Conservation (phyloP, 2,888 invertebrate species). For the Tetrapedia diversipes region DNA sequence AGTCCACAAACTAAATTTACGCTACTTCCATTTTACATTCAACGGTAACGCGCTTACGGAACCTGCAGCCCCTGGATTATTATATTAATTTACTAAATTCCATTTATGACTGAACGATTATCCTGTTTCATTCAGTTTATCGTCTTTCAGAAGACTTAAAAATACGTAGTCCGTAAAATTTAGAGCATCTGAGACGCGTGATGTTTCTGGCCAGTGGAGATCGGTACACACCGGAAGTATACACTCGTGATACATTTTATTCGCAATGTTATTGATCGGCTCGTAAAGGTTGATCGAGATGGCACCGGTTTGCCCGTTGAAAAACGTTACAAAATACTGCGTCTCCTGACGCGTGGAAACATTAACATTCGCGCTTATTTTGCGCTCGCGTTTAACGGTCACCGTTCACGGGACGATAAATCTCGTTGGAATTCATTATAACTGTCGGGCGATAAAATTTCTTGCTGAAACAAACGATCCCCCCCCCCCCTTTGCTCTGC, state of each 20-base stretch:
- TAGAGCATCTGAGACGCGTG: neutral
- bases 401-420: slow-evolving; percentile 31
- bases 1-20: no score
- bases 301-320: slow-evolving; percentile 25
- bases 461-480: slow-evolving; percentile 20
- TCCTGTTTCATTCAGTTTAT: no score
- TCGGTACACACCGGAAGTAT: slow-evolving; percentile 13
- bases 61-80: no score
- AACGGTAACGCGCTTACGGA: no score
- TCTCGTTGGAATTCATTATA: slow-evolving; percentile 46
- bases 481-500: neutral
- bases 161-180: no score
- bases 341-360: slow-evolving; percentile 17
- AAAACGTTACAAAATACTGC: slow-evolving; percentile 23
- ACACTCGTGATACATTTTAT: neutral
- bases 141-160: no score
- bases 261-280: neutral
- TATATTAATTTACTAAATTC: no score
- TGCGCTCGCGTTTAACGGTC: slow-evolving; percentile 30
- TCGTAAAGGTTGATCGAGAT: slow-evolving; percentile 23
- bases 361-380: slow-evolving; percentile 30
- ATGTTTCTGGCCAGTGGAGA: neutral
- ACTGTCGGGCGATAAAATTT: slow-evolving; percentile 44
- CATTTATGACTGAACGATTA: no score
- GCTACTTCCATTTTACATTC: no score